Conservation (phyloP, 2,797 vertebrate species). For the Onychomys leucogaster region DNA sequence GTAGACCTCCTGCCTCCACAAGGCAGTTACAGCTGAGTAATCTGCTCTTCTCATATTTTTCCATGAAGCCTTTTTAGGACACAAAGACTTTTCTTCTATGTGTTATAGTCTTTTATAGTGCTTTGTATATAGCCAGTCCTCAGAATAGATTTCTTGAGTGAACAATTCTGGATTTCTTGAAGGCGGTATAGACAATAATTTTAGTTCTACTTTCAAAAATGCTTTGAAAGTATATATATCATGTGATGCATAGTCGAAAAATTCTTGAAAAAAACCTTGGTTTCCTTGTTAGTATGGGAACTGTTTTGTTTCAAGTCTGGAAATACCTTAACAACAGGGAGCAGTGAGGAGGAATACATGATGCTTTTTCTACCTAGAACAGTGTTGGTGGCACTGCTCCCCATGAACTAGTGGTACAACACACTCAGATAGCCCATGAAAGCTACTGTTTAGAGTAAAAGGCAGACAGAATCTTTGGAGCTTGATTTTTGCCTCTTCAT, state of each 20-base stretch:
- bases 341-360: constrained; percentile 76
- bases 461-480: not conserved
- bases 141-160: not conserved
- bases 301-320: constrained; percentile 70
- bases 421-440: not conserved
- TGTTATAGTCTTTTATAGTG: not conserved
- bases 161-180: constrained; percentile 1
- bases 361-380: constrained; percentile 70
- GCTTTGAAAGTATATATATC: constrained; percentile 1
- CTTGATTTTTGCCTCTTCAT: not conserved
- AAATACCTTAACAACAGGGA: constrained; percentile 78
- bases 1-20: not conserved
- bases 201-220: constrained; percentile 20
- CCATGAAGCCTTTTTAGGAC: not conserved
- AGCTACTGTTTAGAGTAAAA: not conserved
- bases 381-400: constrained; percentile 56
- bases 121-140: not conserved
- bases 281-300: constrained; percentile 77
- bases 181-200: not conserved
- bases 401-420: not conserved
- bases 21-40: not conserved
- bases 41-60: not conserved
- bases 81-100: not conserved
- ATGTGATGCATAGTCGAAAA: constrained; percentile 25
- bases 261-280: not conserved